Percentiles rank a stretch among this genome's conserved stretches.
phyloP scores from a whole-genome alignment of 2,888 invertebrate species.

The Pandemis heparana region DNA sequence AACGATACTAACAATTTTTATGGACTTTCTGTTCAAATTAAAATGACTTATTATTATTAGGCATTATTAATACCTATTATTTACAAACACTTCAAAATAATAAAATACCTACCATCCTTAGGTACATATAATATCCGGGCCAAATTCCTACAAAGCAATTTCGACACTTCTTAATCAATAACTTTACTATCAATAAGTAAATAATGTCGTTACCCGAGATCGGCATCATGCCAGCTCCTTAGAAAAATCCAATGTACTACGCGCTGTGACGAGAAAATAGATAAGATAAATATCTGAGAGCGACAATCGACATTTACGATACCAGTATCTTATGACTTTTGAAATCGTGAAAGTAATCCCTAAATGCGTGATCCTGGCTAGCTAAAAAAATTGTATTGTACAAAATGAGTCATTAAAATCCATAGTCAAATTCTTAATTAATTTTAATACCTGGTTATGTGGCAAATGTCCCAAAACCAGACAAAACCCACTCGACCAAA shows the following conservation, averaged over 20 bases:
- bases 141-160: constrained; percentile 27
- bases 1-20: no score
- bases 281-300: constrained; percentile 24
- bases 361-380: not conserved
- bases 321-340: constrained; percentile 9
- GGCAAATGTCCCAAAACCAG: no score
- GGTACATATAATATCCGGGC: constrained; percentile 41
- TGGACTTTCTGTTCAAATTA: no score
- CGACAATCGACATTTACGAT: constrained; percentile 16
- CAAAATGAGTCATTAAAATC: no score
- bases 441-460: no score
- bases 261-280: constrained; percentile 19
- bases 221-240: not conserved
- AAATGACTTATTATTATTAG: no score
- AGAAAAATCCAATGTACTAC: constrained; percentile 9
- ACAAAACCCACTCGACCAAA: no score
- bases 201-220: constrained; percentile 22
- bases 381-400: not conserved
- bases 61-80: no score
- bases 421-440: no score
- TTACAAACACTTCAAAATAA: no score
- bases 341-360: constrained; percentile 2
- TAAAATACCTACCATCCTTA: not conserved
- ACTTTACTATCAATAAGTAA: constrained; percentile 27
- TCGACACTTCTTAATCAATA: constrained; percentile 12